Conservation (phyloP, 2,888 invertebrate species). For the Hypsopygia costalis region DNA sequence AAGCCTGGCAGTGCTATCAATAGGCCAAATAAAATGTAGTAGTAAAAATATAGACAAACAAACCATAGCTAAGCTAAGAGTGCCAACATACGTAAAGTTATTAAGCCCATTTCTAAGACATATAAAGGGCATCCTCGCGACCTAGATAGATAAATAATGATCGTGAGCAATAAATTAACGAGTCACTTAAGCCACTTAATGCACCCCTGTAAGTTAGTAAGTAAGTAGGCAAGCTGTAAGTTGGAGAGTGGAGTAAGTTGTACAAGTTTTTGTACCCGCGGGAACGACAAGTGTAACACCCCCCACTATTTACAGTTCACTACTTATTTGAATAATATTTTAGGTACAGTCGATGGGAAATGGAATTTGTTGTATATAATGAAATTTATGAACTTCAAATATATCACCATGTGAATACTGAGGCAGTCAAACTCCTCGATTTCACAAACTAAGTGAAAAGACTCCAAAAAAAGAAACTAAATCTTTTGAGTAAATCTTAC, state of each 20-base stretch:
- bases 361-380: neutral
- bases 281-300: slow-evolving; percentile 31
- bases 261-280: slow-evolving; percentile 41
- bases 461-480: too few species aligned
- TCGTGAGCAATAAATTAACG: slow-evolving; percentile 46
- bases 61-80: too few species aligned
- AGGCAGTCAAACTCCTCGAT: too few species aligned
- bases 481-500: too few species aligned
- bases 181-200: slow-evolving; percentile 35
- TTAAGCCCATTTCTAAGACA: slow-evolving; percentile 7
- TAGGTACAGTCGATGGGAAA: slow-evolving; percentile 20
- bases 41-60: too few species aligned
- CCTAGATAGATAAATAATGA: slow-evolving; percentile 42
- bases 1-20: too few species aligned
- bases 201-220: slow-evolving; percentile 25
- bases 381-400: too few species aligned
- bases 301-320: slow-evolving; percentile 33
- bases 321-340: slow-evolving; percentile 41
- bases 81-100: neutral
- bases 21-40: too few species aligned
- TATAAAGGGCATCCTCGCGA: slow-evolving; percentile 1
- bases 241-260: slow-evolving; percentile 18
- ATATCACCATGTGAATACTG: too few species aligned
- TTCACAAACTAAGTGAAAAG: too few species aligned
- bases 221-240: slow-evolving; percentile 19